Percentiles rank a stretch among this genome's conserved stretches.
These are phyloP conservation scores for Notothenia coriiceps DNA, from an alignment of 2,113 vertebrate genomes.

Conservation along the genomic window DNA sequence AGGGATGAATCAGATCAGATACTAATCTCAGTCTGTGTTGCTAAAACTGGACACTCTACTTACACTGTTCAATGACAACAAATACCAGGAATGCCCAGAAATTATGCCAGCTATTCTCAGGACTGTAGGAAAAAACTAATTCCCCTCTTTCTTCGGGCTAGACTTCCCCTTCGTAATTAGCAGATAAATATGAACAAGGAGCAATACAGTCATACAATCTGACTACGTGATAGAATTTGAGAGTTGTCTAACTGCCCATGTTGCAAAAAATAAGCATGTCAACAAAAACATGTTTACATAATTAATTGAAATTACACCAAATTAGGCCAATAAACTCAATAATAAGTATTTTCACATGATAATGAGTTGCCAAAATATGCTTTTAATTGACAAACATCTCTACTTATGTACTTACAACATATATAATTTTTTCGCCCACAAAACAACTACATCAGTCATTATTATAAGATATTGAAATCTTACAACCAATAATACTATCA, in stretches of 20 bases:
- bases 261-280: neutral
- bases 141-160: neutral
- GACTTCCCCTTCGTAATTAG: conserved; percentile 62
- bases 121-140: no score
- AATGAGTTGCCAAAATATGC: neutral
- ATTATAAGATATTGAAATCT: neutral
- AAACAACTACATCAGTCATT: neutral
- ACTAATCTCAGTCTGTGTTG: conserved; percentile 67
- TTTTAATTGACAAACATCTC: conserved; percentile 2
- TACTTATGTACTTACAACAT: neutral
- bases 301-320: neutral
- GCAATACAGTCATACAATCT: conserved; percentile 38
- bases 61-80: conserved; percentile 61
- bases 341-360: neutral
- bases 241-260: neutral
- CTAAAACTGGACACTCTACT: conserved; percentile 57
- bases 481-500: neutral
- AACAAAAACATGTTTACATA: neutral
- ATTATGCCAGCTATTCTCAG: conserved; percentile 46
- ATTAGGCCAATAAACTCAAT: neutral
- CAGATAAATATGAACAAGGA: conserved; percentile 25
- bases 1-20: conserved; percentile 62
- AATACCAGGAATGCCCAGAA: conserved; percentile 48
- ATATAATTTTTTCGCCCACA: neutral
- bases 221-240: conserved; percentile 8